Evolutionary conservation across 2,797 vertebrate species (phyloP).

Genomic region (Pantherophis vulpinus): DNA sequence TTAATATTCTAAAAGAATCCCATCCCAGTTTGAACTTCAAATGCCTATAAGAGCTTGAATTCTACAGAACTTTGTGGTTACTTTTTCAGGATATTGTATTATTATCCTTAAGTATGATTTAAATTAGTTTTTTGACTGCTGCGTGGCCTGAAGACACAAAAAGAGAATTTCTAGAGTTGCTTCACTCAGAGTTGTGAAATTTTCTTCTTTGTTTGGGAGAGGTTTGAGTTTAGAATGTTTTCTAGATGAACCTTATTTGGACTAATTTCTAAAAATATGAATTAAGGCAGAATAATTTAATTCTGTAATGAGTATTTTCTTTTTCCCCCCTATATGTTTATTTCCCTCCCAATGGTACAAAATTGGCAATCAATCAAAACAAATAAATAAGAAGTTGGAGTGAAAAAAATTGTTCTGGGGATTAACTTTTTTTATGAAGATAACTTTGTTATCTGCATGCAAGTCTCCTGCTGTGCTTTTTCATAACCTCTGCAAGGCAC

Average conservation of each 20-base stretch:
- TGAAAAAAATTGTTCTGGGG: not conserved
- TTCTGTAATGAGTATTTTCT: not conserved
- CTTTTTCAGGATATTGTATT: not conserved
- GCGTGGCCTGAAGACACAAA: not conserved
- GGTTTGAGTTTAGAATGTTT: not conserved
- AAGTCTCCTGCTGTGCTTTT: not conserved
- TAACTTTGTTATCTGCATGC: not conserved
- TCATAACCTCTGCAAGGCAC: not conserved
- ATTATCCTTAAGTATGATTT: not conserved
- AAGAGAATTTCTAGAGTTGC: not conserved
- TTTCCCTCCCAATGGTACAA: not conserved
- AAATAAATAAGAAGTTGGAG: not conserved
- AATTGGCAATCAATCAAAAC: not conserved
- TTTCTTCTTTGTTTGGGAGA: not conserved
- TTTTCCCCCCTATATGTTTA: too few species aligned
- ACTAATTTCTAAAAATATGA: not conserved
- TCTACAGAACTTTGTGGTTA: not conserved
- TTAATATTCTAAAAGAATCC: not conserved
- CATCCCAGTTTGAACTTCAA: not conserved
- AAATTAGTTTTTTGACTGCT: not conserved
- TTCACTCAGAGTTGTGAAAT: not conserved
- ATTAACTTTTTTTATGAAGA: not conserved
- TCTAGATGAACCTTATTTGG: not conserved
- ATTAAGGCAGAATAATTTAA: not conserved
- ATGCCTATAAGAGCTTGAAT: not conserved